These are phyloP conservation scores for Tapera naevia DNA, from an alignment of 2,797 vertebrate species.

Conservation along the genomic window DNA sequence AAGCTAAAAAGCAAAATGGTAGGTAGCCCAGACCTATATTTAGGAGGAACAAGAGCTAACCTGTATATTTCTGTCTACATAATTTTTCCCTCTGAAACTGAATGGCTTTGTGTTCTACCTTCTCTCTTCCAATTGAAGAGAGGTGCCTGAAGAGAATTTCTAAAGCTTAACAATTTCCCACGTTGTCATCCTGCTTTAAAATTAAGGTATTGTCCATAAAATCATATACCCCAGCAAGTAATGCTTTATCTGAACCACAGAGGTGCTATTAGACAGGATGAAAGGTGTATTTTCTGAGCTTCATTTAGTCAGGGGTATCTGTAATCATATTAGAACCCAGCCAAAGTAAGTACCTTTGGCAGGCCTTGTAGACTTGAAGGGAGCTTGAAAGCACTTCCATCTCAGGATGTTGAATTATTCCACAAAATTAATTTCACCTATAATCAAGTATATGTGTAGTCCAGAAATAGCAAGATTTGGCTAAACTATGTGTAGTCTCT, in stretches of 20 bases:
- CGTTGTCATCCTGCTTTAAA: background rate
- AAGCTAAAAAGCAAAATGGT: background rate
- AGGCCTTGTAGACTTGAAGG: background rate
- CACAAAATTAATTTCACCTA: background rate
- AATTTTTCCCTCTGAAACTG: background rate
- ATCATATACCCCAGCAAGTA: background rate
- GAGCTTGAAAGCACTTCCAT: background rate
- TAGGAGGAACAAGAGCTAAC: background rate
- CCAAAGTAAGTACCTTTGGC: background rate
- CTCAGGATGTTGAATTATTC: background rate
- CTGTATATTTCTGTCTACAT: background rate
- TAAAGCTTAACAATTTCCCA: background rate
- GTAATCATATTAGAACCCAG: background rate
- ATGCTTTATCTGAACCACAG: background rate
- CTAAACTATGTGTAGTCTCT: background rate
- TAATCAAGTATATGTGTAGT: background rate
- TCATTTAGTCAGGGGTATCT: background rate
- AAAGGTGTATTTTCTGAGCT: background rate
- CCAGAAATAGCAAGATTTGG: background rate
- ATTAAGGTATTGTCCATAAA: background rate
- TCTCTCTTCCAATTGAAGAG: background rate
- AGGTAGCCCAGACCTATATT: background rate
- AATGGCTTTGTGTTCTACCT: background rate
- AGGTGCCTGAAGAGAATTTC: background rate
- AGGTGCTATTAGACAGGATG: background rate